phyloP scores from a whole-genome alignment of 1,140 invertebrate species.

The Aphaenogaster ashmeadi region DNA sequence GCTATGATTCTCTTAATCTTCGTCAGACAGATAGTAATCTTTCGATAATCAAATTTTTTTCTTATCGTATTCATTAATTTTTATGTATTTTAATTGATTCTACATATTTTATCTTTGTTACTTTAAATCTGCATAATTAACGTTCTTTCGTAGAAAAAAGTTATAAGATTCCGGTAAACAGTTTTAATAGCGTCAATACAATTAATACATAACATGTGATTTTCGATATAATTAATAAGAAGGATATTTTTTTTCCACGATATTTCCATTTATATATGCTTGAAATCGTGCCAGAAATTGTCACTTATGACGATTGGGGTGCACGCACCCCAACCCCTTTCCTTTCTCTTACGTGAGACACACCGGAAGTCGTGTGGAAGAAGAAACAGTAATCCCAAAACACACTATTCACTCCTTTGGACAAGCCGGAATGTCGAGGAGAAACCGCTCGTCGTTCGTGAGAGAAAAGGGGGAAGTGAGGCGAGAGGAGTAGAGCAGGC shows the following conservation, averaged over 20 bases:
- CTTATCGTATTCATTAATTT: background rate
- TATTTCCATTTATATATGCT: background rate
- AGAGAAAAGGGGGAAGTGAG: conserved; percentile 50
- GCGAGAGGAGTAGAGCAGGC: conserved; percentile 63
- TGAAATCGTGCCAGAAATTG: background rate
- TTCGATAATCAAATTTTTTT: background rate
- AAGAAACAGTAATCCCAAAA: conserved; percentile 80
- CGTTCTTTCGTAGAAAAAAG: background rate
- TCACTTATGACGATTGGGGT: conserved; percentile 58
- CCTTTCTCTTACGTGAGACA: conserved; percentile 55
- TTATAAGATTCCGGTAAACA: background rate
- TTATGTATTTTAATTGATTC: background rate
- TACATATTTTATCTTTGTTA: background rate
- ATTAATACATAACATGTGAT: background rate
- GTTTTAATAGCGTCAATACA: background rate
- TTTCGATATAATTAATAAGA: background rate
- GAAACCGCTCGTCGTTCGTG: conserved; percentile 41
- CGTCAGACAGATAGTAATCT: background rate
- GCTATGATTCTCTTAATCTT: background rate
- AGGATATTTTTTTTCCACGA: background rate
- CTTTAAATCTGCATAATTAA: background rate
- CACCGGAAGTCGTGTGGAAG: conserved; percentile 50
- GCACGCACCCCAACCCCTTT: background rate
- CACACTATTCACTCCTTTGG: conserved; percentile 75
- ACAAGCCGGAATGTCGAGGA: conserved; percentile 60